These are phyloP conservation scores for Mesitornis unicolor DNA, from an alignment of 2,113 vertebrate genomes.

Conservation along the genomic window DNA sequence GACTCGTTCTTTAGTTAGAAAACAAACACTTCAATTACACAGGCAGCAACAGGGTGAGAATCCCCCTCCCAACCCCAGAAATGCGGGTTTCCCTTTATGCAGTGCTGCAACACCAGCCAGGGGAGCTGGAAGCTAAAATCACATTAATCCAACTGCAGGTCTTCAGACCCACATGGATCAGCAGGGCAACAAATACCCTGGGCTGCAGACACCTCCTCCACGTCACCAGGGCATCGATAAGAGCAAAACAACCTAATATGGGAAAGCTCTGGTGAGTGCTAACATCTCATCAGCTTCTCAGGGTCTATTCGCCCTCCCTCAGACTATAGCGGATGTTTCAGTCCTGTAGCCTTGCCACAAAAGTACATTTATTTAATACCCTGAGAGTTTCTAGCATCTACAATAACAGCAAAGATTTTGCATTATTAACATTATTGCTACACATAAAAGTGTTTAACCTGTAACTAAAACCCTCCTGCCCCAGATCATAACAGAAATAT, in stretches of 20 bases:
- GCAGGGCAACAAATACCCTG: background rate
- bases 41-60: background rate
- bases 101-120: background rate
- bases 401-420: background rate
- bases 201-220: background rate
- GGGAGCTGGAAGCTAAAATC: background rate
- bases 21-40: background rate
- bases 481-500: background rate
- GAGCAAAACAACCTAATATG: rapidly evolving
- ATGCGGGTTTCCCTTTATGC: background rate
- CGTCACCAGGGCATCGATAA: background rate
- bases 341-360: background rate
- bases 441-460: background rate
- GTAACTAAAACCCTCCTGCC: background rate
- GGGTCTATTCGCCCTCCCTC: background rate
- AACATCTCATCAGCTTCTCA: background rate
- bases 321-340: rapidly evolving
- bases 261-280: background rate
- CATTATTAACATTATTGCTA: background rate
- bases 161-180: background rate
- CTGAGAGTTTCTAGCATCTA: background rate
- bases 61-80: background rate
- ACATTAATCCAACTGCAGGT: background rate
- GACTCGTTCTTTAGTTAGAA: background rate
- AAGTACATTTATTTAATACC: background rate